Conservation (phyloP, 2,888 invertebrate genomes). For the Plusia festucae region DNA sequence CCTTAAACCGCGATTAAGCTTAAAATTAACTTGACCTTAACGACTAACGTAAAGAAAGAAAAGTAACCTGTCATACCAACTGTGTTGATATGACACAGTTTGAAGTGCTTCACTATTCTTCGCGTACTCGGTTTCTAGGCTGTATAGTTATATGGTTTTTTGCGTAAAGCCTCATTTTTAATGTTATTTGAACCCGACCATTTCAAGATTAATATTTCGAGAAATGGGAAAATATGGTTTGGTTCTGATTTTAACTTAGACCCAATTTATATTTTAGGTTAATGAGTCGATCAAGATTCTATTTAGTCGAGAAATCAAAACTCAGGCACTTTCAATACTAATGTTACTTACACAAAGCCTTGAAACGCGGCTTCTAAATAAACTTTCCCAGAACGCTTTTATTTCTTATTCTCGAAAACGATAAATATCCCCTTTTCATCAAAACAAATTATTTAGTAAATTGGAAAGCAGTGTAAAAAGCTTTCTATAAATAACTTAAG, state of each 20-base stretch:
- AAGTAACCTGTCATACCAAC: too few relatives aligned
- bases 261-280: neutral
- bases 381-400: neutral
- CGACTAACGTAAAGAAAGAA: too few relatives aligned
- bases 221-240: neutral
- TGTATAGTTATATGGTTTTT: too few relatives aligned
- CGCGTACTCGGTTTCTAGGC: too few relatives aligned
- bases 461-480: conserved; percentile 27
- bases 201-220: neutral
- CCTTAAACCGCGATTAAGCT: too few relatives aligned
- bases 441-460: conserved; percentile 33
- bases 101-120: too few relatives aligned
- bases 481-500: conserved; percentile 28
- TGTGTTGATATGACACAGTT: too few relatives aligned
- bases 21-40: too few relatives aligned
- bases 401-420: conserved; percentile 6
- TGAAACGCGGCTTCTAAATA: neutral
- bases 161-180: too few relatives aligned
- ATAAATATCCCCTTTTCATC: conserved; percentile 19
- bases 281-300: neutral
- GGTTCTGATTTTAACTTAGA: conserved; percentile 5
- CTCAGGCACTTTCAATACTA: neutral
- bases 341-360: neutral
- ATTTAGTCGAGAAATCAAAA: neutral
- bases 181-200: too few relatives aligned